phyloP scores from a whole-genome alignment of 1,140 invertebrate species.

The Euschistus heros region DNA sequence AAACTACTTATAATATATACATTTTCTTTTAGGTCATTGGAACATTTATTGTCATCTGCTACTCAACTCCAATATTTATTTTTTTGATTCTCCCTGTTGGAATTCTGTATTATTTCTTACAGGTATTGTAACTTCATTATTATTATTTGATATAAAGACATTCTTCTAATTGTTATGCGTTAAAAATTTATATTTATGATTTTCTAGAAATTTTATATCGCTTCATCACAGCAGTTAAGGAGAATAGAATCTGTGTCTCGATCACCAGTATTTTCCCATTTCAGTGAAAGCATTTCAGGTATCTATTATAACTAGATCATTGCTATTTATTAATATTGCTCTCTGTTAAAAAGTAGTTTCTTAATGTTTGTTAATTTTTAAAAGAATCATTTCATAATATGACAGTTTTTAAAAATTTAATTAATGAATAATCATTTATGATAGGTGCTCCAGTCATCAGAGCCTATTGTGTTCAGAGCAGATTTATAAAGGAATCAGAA shows the following conservation, averaged over 20 bases:
- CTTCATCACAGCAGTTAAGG: constrained; percentile 87
- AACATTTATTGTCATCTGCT: too few species aligned
- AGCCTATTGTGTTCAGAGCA: constrained; percentile 61
- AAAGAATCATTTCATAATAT: too few species aligned
- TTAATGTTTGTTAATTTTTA: too few species aligned
- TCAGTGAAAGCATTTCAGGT: constrained; percentile 82
- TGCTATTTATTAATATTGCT: too few species aligned
- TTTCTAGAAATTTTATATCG: constrained; percentile 82
- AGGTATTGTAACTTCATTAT: constrained; percentile 36
- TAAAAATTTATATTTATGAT: constrained; percentile 22
- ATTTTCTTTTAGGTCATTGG: too few species aligned
- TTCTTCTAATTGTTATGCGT: constrained; percentile 1
- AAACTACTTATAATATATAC: too few species aligned
- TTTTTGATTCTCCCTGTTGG: constrained; percentile 49
- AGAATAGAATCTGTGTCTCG: constrained; percentile 90
- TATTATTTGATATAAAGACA: neutral
- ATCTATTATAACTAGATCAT: constrained; percentile 20
- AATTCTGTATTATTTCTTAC: constrained; percentile 77
- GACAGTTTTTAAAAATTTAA: too few species aligned
- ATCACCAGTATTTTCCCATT: constrained; percentile 96
- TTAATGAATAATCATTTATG: neutral
- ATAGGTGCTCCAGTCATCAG: constrained; percentile 61
- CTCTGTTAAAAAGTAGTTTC: too few species aligned
- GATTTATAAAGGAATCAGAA: constrained; percentile 75
- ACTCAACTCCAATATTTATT: too few species aligned